Percentiles rank a stretch among this genome's conserved stretches.
phyloP scores from a whole-genome alignment of 1,140 invertebrate genomes.

The Oppia nitens region DNA sequence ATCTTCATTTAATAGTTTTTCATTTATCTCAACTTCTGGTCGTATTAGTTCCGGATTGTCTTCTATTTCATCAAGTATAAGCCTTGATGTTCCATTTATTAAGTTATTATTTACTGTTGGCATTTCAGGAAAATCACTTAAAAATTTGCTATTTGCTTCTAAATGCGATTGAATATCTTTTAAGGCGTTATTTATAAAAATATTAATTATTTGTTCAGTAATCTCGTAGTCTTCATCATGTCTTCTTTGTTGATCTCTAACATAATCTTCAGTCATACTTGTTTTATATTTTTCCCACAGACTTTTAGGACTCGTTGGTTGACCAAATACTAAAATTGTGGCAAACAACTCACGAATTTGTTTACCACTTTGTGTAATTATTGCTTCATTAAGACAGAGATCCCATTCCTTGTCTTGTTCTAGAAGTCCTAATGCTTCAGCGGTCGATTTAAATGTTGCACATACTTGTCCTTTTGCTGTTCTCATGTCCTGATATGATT shows the following conservation, averaged over 20 bases:
- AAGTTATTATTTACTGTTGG: no score
- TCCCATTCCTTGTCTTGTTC: slow-evolving; percentile 15
- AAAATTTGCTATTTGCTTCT: not conserved
- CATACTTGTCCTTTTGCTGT: slow-evolving; percentile 13
- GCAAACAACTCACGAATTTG: slow-evolving; percentile 15
- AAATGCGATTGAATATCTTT: slow-evolving; percentile 14
- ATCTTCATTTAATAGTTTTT: not conserved
- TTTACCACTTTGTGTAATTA: slow-evolving; percentile 1
- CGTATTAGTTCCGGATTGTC: not conserved
- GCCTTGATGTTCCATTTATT: no score
- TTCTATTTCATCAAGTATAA: not conserved
- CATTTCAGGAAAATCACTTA: not conserved
- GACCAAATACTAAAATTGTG: slow-evolving; percentile 20
- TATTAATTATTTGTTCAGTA: no score
- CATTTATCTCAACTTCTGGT: slow-evolving; percentile 2
- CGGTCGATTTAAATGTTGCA: slow-evolving; percentile 17
- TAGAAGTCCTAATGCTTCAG: not conserved
- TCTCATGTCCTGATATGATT: slow-evolving; percentile 19
- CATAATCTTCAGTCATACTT: slow-evolving; percentile 15
- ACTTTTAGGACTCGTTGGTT: slow-evolving; percentile 12
- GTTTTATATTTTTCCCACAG: slow-evolving; percentile 18
- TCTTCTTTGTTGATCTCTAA: no score
- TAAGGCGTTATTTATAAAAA: slow-evolving; percentile 15
- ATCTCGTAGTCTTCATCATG: no score
- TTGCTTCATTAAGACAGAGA: slow-evolving; percentile 10